phyloP scores from a whole-genome alignment of 2,113 vertebrate genomes.

The Pygoscelis antarcticus region DNA sequence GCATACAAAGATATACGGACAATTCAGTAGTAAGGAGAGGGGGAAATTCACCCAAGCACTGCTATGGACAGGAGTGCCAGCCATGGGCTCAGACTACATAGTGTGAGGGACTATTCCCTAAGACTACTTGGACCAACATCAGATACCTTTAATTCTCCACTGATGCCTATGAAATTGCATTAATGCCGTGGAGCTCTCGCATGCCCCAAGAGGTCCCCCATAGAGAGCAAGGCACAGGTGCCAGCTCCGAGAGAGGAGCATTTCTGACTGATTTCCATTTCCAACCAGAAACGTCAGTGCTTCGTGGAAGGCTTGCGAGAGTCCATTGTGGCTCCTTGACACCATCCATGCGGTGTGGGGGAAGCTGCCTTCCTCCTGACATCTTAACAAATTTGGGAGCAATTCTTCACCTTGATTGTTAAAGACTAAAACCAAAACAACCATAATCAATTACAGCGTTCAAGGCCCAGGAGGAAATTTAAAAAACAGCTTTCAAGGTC shows the following conservation, averaged over 20 bases:
- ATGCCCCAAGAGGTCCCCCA: not conserved
- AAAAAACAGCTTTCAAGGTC: not conserved
- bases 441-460: not conserved
- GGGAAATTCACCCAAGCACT: not conserved
- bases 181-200: not conserved
- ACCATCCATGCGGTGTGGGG: not conserved
- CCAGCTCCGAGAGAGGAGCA: not conserved
- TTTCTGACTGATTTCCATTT: not conserved
- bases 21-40: not conserved
- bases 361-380: not conserved
- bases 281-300: not conserved
- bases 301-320: not conserved
- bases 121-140: not conserved
- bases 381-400: not conserved
- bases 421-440: slow-evolving; percentile 15
- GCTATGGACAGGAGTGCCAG: not conserved
- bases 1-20: not conserved
- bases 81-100: not conserved
- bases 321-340: not conserved
- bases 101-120: not conserved
- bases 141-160: not conserved
- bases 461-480: not conserved
- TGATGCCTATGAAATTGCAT: not conserved
- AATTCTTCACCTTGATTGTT: slow-evolving; percentile 39
- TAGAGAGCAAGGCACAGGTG: not conserved